Conservation (phyloP, 2,797 vertebrate species). For the Alauda arvensis region DNA sequence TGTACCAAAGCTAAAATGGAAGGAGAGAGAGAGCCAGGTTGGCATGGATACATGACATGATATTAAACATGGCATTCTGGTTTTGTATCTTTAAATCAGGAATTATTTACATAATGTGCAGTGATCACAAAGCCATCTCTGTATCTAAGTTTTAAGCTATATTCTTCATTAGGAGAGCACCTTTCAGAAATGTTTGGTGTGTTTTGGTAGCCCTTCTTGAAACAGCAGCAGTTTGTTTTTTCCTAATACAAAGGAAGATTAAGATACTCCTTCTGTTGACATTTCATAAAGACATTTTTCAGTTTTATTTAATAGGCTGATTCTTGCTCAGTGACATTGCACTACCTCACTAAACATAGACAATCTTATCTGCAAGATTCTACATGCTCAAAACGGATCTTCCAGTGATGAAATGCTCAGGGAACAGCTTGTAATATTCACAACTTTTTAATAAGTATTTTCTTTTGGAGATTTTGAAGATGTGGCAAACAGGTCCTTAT, state of each 20-base stretch:
- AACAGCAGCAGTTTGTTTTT: neutral
- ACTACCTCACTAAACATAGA: slow-evolving; percentile 17
- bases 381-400: neutral
- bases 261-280: neutral
- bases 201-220: neutral
- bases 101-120: slow-evolving; percentile 25
- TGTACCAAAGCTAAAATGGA: slow-evolving; percentile 54
- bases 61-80: slow-evolving; percentile 46
- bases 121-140: neutral
- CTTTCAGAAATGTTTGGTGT: neutral
- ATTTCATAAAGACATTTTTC: neutral
- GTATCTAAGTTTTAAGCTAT: neutral
- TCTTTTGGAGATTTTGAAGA: slow-evolving; percentile 29
- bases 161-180: neutral
- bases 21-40: slow-evolving; percentile 31
- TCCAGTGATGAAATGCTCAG: neutral
- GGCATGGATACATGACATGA: slow-evolving; percentile 58
- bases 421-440: slow-evolving; percentile 59
- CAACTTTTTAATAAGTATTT: slow-evolving; percentile 58
- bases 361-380: slow-evolving; percentile 3
- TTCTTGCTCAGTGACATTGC: neutral
- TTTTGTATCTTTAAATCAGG: slow-evolving; percentile 37
- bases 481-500: slow-evolving; percentile 47
- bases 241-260: neutral
- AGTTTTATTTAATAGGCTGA: neutral